Base-by-base conservation (phyloP, 2,113 vertebrate species). In the Dicaeum eximium region DNA sequence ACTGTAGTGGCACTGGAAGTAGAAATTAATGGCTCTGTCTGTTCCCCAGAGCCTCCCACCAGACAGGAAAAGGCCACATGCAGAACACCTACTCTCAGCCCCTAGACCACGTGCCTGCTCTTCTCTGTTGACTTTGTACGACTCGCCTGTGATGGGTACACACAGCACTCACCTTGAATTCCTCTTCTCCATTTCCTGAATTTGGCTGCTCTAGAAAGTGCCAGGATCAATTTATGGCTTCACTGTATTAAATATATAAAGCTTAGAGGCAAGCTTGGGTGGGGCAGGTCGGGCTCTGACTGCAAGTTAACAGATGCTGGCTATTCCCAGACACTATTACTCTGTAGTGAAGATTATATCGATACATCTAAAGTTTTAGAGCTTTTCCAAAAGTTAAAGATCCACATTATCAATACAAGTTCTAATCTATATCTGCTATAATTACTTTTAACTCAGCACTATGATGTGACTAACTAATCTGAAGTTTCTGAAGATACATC, bases 81-180 rank as follows among this genome's bases (percentile, higher is more conserved):
- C 14, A n/a, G 13, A 58, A 31, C 17, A 45, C 45, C 11, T 48
- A 5, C 21, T 75, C 1, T 14, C 56, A 64, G 7, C 37, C 85
- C 45, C 37, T 51, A 3, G 22, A 25, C 10, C 45, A 37, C 0
- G 7, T 31, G 14, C 37, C 67, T 73, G 51, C 22, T 93, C 65
- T 48, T 51, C 58, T 75, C 40, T 48, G 1, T 6, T 60, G 31
- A 4, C 19, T 64, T 8, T 35, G 0, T 0, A 48, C 50, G 50
- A 42, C 40, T 80, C 0, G 0, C 14, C 24, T 31, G 44, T 24
- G 27, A 10, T 31, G 47, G n/a, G 28, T 23, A 38, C 37, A 74
- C 22, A 1, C 3, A 30, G 28, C 25, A 72, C 22, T 24, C 28
- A 28, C 80, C 53, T 72, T 22, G 31, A 78, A 31, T 37, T 78